phyloP scores from a whole-genome alignment of 2,888 invertebrate genomes.

The Candidula unifasciata region DNA sequence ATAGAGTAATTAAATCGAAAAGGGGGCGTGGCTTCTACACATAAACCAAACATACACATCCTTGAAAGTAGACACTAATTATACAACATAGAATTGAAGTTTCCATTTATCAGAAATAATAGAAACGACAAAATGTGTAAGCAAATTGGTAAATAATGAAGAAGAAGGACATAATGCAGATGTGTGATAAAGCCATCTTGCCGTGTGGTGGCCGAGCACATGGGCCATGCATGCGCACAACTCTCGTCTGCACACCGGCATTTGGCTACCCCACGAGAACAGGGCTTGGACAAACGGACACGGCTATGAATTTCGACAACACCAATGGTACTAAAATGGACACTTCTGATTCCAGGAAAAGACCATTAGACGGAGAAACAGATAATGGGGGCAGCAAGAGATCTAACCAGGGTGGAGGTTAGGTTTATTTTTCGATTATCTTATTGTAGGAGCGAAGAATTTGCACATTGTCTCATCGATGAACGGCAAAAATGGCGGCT shows the following conservation, averaged over 20 bases:
- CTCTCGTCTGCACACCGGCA: constrained; percentile 54
- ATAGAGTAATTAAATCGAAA: not conserved
- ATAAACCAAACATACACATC: not conserved
- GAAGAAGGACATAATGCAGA: too few relatives aligned
- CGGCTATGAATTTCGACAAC: constrained; percentile 75
- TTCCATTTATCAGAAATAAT: too few relatives aligned
- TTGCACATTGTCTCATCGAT: constrained; percentile 57
- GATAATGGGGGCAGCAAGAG: constrained; percentile 77
- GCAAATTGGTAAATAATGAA: too few relatives aligned
- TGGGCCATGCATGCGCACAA: constrained; percentile 38
- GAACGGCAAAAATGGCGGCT: constrained; percentile 73
- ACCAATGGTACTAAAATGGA: constrained; percentile 76
- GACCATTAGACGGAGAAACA: constrained; percentile 77
- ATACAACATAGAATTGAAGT: too few relatives aligned
- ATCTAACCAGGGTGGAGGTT: constrained; percentile 77
- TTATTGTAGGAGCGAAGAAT: constrained; percentile 55
- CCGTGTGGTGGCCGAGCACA: not conserved
- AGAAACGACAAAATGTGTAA: too few relatives aligned
- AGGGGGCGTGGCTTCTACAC: constrained; percentile 12
- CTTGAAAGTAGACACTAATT: too few relatives aligned
- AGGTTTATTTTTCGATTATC: constrained; percentile 64
- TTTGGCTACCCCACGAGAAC: constrained; percentile 76
- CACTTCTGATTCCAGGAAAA: constrained; percentile 77
- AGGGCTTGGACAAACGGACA: constrained; percentile 72
- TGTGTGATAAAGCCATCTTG: too few relatives aligned